These are phyloP conservation scores for Ceramica pisi DNA, from an alignment of 2,888 invertebrate species.

Conservation along the genomic window DNA sequence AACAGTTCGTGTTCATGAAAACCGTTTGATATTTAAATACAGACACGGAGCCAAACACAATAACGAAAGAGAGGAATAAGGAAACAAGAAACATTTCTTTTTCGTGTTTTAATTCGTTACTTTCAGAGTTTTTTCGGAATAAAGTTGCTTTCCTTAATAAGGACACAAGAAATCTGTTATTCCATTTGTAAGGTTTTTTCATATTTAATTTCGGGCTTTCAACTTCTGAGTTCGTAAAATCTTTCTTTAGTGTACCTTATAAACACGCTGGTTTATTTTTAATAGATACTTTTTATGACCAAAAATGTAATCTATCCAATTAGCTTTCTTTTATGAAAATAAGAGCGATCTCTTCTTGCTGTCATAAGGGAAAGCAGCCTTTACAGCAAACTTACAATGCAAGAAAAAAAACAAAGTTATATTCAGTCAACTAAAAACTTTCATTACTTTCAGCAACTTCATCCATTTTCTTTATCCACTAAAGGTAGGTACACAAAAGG, in stretches of 20 bases:
- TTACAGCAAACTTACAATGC: too few relatives aligned
- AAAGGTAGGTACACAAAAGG: not conserved
- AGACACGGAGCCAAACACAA: constrained; percentile 34
- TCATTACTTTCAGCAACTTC: not conserved
- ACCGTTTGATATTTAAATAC: constrained; percentile 37
- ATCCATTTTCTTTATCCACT: not conserved
- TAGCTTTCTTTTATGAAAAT: not conserved
- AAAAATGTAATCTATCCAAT: not conserved
- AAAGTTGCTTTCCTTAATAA: constrained; percentile 12
- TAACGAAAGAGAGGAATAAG: constrained; percentile 14
- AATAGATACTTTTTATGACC: not conserved
- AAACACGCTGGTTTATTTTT: not conserved
- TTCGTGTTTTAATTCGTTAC: constrained; percentile 31
- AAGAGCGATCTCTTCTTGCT: too few relatives aligned
- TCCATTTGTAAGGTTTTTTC: constrained; percentile 9
- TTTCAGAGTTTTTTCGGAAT: not conserved
- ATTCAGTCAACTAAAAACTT: not conserved
- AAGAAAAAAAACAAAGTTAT: too few relatives aligned
- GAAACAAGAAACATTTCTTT: constrained; percentile 24
- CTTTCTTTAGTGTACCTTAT: not conserved
- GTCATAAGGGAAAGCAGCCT: too few relatives aligned
- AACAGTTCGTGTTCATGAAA: constrained; percentile 29
- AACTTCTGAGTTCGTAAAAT: not conserved
- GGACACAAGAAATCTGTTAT: constrained; percentile 20
- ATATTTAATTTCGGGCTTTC: constrained; percentile 7